Evolutionary conservation across 2,888 invertebrate species (phyloP).

Genomic region (Chloroclysta siterata): DNA sequence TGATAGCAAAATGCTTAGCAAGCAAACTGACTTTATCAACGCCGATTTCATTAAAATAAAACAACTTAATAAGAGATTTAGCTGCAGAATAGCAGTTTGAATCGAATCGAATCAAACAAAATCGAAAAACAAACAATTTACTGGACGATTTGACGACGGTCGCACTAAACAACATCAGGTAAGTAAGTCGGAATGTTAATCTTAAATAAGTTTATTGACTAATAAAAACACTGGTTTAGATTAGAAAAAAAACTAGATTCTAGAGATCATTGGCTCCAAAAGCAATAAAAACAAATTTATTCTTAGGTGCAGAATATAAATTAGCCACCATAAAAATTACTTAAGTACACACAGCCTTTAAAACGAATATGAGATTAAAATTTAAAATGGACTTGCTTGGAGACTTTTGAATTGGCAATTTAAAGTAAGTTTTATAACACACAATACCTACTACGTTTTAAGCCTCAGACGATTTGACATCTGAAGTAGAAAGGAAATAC

Average conservation of each 20-base stretch:
- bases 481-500: background rate
- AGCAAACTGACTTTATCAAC: background rate
- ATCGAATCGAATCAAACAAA: conserved; percentile 14
- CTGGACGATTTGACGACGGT: conserved; percentile 20
- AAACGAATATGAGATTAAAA: conserved; percentile 26
- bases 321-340: conserved; percentile 35
- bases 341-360: conserved; percentile 31
- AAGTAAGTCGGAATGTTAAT: conserved; percentile 19
- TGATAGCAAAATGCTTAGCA: background rate
- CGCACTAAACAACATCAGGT: conserved; percentile 12
- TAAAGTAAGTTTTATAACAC: conserved; percentile 13
- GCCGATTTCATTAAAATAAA: background rate
- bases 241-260: conserved; percentile 34
- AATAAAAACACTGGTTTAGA: conserved; percentile 24
- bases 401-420: conserved; percentile 15
- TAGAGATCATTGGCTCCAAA: conserved; percentile 36
- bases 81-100: conserved; percentile 11
- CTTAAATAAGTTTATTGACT: conserved; percentile 23
- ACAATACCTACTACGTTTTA: conserved; percentile 4
- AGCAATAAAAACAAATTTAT: conserved; percentile 37
- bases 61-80: background rate
- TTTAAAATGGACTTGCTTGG: conserved; percentile 21
- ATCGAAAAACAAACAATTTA: conserved; percentile 2
- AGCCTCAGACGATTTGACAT: background rate
- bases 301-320: conserved; percentile 39